Evolutionary conservation across 2,888 invertebrate genomes (phyloP).

Genomic region (Diarsia mendica): DNA sequence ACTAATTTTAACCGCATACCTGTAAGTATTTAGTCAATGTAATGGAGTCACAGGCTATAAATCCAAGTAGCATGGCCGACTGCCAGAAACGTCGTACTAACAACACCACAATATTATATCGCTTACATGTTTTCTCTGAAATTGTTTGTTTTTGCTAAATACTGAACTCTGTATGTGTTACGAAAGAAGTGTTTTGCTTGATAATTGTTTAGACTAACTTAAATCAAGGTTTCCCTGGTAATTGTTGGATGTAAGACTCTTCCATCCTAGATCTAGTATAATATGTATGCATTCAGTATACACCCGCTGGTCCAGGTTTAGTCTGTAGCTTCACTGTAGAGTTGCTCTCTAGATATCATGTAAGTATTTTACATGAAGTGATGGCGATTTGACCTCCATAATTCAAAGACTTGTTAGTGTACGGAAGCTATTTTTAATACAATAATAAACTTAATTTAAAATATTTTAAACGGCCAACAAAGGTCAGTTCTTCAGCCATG

Average conservation of each 20-base stretch:
- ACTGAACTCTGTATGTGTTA: slow-evolving; percentile 17
- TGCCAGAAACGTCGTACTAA: slow-evolving; percentile 59
- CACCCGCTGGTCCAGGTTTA: background rate
- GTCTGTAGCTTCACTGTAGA: background rate
- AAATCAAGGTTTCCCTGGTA: background rate
- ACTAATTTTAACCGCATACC: slow-evolving; percentile 59
- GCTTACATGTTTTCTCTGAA: slow-evolving; percentile 55
- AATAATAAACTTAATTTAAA: slow-evolving; percentile 1
- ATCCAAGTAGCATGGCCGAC: slow-evolving; percentile 59
- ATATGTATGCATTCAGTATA: too few species aligned
- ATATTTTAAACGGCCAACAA: slow-evolving; percentile 11
- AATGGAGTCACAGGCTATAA: slow-evolving; percentile 60
- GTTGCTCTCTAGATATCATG: background rate
- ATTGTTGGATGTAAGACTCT: background rate
- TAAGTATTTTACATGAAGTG: background rate
- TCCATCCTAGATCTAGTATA: too few species aligned
- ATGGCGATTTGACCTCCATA: slow-evolving; percentile 7
- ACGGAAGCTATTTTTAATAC: slow-evolving; percentile 17
- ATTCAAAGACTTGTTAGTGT: background rate
- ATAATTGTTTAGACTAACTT: slow-evolving; percentile 13
- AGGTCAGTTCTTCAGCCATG: slow-evolving; percentile 11
- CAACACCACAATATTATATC: slow-evolving; percentile 52
- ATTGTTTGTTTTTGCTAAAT: slow-evolving; percentile 33
- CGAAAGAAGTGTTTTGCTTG: background rate
- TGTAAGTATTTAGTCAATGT: slow-evolving; percentile 59